Evolutionary conservation across 37 sponge, comb jelly and placozoan genomes (phyloP).

Genomic region (Crambe crambe): DNA sequence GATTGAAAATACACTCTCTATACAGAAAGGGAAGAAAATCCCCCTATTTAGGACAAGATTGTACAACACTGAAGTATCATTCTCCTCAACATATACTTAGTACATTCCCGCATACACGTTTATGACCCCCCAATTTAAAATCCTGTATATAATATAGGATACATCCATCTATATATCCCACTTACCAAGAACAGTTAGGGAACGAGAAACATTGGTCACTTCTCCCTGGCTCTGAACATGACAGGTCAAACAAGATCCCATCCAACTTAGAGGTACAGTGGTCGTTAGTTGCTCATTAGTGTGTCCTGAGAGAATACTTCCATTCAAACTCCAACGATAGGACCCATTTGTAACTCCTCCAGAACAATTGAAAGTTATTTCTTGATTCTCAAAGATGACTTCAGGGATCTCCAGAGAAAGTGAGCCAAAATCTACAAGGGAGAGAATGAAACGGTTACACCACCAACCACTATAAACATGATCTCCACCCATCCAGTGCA

Average conservation of each 20-base stretch:
- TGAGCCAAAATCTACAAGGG: not conserved
- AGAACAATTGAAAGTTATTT: not conserved
- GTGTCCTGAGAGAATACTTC: not conserved
- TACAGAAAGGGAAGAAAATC: too few species aligned
- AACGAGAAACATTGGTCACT: not conserved
- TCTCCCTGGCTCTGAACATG: not conserved
- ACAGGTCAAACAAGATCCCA: slow-evolving; percentile 6
- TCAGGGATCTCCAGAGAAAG: not conserved
- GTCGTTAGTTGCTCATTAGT: not conserved
- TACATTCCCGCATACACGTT: too few species aligned
- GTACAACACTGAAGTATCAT: too few species aligned
- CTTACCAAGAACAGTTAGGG: not conserved
- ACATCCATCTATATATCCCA: too few species aligned
- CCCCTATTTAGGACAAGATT: too few species aligned
- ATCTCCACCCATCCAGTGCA: too few species aligned
- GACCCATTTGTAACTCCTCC: too few species aligned
- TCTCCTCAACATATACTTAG: too few species aligned
- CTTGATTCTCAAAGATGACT: slow-evolving; percentile 11
- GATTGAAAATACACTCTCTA: too few species aligned
- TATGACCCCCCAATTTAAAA: too few species aligned
- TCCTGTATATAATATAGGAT: too few species aligned
- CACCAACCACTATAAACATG: not conserved
- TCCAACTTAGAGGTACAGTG: not conserved
- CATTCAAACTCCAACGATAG: slow-evolving; percentile 12
- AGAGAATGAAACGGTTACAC: not conserved